Conservation (phyloP, 2,113 vertebrate genomes). For the Columbina picui region DNA sequence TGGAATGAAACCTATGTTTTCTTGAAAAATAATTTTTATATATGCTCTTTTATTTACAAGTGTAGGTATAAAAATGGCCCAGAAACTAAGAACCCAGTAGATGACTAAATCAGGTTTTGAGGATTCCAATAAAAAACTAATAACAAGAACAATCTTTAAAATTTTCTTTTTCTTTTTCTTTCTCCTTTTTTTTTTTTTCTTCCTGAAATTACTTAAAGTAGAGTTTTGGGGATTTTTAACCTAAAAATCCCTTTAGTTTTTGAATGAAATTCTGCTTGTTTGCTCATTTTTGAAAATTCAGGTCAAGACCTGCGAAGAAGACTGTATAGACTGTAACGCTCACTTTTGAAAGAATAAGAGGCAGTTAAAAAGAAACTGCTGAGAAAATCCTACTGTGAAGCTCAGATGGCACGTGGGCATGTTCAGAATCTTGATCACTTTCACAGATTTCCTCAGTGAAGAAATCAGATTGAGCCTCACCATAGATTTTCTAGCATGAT, state of each 20-base stretch:
- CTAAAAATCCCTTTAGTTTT: neutral
- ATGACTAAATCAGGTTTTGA: neutral
- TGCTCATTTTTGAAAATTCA: neutral
- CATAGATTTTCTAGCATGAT: neutral
- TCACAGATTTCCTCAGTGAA: neutral
- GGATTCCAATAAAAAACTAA: neutral
- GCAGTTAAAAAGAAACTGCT: neutral
- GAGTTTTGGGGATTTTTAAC: neutral
- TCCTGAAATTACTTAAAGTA: neutral
- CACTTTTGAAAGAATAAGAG: neutral
- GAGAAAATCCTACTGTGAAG: neutral
- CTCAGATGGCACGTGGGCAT: neutral
- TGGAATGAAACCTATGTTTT: neutral
- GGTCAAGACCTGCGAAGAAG: neutral
- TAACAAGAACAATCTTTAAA: neutral
- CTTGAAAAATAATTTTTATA: neutral
- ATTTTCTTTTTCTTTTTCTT: neutral
- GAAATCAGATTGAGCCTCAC: neutral
- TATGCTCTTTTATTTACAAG: neutral
- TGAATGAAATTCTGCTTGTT: neutral
- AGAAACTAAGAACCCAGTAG: neutral
- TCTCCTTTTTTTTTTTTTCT: neutral
- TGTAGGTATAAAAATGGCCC: neutral
- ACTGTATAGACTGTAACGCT: neutral
- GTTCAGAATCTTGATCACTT: neutral